A percentile compares a stretch with the other conserved stretches of the same genome.
Conservation (phyloP, 2,888 invertebrate species). For the Limenitis arthemis region DNA sequence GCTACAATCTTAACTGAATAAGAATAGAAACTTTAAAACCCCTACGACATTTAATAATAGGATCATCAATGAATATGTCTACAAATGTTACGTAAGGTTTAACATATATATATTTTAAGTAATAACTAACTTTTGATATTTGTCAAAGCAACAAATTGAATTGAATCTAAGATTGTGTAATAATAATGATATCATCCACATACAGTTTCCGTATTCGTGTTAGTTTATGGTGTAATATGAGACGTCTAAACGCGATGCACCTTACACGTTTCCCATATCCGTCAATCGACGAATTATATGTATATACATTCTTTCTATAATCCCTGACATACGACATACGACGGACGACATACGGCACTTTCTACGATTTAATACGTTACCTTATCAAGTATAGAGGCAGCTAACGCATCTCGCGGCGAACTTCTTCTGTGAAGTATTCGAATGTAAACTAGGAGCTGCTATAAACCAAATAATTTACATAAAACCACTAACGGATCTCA, state of each 20-base stretch:
- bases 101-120: too few relatives aligned
- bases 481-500: conserved; percentile 70
- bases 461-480: conserved; percentile 67
- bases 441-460: conserved; percentile 63
- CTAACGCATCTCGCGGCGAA: conserved; percentile 23
- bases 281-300: conserved; percentile 17
- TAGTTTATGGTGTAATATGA: too few relatives aligned
- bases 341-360: conserved; percentile 47
- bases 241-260: neutral
- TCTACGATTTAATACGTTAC: conserved; percentile 48
- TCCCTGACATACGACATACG: conserved; percentile 39
- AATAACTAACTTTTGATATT: neutral
- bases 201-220: too few relatives aligned
- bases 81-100: too few relatives aligned
- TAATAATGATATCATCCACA: too few relatives aligned
- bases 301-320: conserved; percentile 34
- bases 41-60: too few relatives aligned
- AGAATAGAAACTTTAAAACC: too few relatives aligned
- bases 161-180: too few relatives aligned
- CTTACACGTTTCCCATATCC: conserved; percentile 18
- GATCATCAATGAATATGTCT: too few relatives aligned
- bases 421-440: conserved; percentile 47
- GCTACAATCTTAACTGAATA: too few relatives aligned
- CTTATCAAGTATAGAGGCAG: conserved; percentile 34
- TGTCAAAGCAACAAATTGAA: neutral